Evolutionary conservation across 2,888 invertebrate genomes (phyloP), one percentile per base, ranked within the genome.

Genomic region (Marronus borbonicus): DNA sequence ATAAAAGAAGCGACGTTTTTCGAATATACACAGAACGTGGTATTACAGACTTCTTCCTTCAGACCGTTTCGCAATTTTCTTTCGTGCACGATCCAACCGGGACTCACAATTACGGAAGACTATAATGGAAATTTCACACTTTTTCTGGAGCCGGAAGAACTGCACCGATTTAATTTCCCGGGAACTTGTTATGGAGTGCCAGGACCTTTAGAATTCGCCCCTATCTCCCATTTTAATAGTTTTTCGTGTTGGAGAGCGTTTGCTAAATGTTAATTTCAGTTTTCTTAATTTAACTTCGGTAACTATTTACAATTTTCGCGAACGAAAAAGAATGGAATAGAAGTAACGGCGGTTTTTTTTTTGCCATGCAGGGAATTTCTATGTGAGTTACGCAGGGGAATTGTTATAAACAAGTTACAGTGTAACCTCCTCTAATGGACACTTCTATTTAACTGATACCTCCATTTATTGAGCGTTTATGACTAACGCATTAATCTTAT

Each of bases 231-330:
- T 20, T 60, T 20, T 60, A 24, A 28, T 28, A 60, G 60, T 64
- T 64, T 20, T 36, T 28, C 64, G 5, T n/a, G 3, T 14, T 20
- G n/a, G 14, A 14, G 12, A 7, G 52, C 31, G 24, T 69, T 69
- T 69, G 49, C 50, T 50, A 69, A 69, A 69, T 69, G 69, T 69
- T 69, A 69, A 69, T 69, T 69, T 69, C 52, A 69, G 69, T 24
- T 44, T 69, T 69, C 50, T 69, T 69, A 52, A 69, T 52, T 52
- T 69, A 69, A 69, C 24, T 69, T 69, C 31, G 4, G 50, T 7
- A 7, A 31, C 24, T 52, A 69, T 69, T 69, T 69, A 50, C 52
- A 52, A 69, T 69, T 28, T 69, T 36, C 44, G 12, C 14, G 14
- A 50, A 50, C 4, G 52, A 28, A 50, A 12, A 50, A 28, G 28